A percentile compares a stretch with the other conserved stretches of the same genome.
Conservation (phyloP, 1,140 invertebrate species). For the Pemphigus obesinymphae region DNA sequence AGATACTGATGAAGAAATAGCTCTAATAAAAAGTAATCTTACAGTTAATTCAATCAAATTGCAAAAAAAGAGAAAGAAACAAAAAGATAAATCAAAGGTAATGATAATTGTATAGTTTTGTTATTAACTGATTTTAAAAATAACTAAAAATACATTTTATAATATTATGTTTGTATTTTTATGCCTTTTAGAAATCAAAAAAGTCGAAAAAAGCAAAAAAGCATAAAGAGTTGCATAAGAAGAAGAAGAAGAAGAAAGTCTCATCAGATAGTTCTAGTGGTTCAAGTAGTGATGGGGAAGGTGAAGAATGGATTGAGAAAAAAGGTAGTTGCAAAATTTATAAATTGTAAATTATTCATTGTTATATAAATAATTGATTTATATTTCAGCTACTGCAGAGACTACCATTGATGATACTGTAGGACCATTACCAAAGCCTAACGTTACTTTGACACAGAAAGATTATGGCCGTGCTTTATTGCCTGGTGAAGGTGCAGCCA, state of each 20-base stretch:
- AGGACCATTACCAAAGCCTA: slow-evolving; percentile 66
- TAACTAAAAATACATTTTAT: background rate
- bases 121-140: too few species aligned
- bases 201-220: slow-evolving; percentile 47
- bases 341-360: too few species aligned
- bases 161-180: background rate
- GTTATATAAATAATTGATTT: background rate
- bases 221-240: slow-evolving; percentile 53
- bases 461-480: slow-evolving; percentile 85
- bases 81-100: slow-evolving; percentile 31
- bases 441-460: slow-evolving; percentile 67
- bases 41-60: slow-evolving; percentile 17
- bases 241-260: slow-evolving; percentile 52
- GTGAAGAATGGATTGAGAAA: slow-evolving; percentile 69
- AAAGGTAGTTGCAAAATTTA: slow-evolving; percentile 50
- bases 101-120: background rate
- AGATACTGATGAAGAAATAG: background rate
- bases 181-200: slow-evolving; percentile 29
- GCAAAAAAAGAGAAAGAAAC: slow-evolving; percentile 43
- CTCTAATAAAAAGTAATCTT: background rate
- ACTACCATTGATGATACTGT: slow-evolving; percentile 59
- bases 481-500: slow-evolving; percentile 93
- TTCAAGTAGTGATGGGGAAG: slow-evolving; percentile 48
- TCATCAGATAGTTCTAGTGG: slow-evolving; percentile 49
- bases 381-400: slow-evolving; percentile 50